phyloP scores from a whole-genome alignment of 2,113 vertebrate genomes.

The Acanthochromis polyacanthus region DNA sequence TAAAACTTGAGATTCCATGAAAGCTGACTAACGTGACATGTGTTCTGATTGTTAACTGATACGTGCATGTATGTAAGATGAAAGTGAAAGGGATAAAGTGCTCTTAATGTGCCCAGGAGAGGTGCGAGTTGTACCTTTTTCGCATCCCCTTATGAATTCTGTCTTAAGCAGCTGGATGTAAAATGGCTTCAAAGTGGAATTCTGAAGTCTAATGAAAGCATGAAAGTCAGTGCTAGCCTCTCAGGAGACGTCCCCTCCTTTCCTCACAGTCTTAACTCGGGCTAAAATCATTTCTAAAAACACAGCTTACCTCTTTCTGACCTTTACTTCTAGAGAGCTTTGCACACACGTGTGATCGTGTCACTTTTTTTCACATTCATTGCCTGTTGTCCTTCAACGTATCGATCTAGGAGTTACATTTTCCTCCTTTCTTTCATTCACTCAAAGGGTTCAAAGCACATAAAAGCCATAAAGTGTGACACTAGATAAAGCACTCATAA shows the following conservation, averaged over 20 bases:
- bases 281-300: conserved; percentile 36
- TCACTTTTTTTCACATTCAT: conserved; percentile 43
- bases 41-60: background rate
- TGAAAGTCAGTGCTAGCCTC: conserved; percentile 14
- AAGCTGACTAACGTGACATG: background rate
- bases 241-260: conserved; percentile 8
- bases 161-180: background rate
- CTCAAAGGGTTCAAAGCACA: conserved; percentile 25
- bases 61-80: background rate
- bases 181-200: conserved; percentile 34
- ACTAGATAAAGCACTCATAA: conserved; percentile 17
- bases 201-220: conserved; percentile 30
- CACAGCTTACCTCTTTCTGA: conserved; percentile 31
- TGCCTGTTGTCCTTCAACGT: conserved; percentile 40
- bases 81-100: background rate
- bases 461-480: conserved; percentile 22
- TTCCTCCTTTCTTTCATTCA: conserved; percentile 37
- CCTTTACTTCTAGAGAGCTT: conserved; percentile 41
- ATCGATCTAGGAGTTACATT: conserved; percentile 38
- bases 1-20: conserved; percentile 1
- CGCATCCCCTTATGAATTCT: background rate
- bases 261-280: conserved; percentile 10
- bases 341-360: background rate
- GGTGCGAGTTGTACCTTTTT: conserved; percentile 1
- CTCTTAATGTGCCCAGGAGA: background rate